Base-by-base conservation (phyloP, 2,797 vertebrate genomes). In the Salmo trutta region DNA sequence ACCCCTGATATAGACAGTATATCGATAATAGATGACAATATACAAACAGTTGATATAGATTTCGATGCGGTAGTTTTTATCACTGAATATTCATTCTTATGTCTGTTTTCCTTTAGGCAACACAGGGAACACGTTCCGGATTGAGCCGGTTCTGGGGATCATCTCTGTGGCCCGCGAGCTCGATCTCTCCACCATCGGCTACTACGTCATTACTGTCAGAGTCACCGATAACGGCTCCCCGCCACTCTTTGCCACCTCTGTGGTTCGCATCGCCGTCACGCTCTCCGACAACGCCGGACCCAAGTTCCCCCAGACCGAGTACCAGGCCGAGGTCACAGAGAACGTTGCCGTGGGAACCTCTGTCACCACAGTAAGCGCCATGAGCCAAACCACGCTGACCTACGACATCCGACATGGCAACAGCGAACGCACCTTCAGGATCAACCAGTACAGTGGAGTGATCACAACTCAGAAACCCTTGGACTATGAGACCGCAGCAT, bases 391-490 rank as follows among this genome's bases (percentile, higher is more conserved):
- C 16, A 98, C 97, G 0, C 88, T 99, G 70, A 95, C 97, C 73
- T 99, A 97, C 67, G 96, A 98, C 77, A 93, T 99, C 84, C 97
- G 94, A 84, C 93, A 93, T 56, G 98, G 97, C 71, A 97, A 99
- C 41, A 21, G 74, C 0, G 89, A 94, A 70, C 95, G 93, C 17
- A 86, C 91, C 56, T 99, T 99, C 82, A 90, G 94, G 76, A 95
- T 99, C 83, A 99, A 99, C 82, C 97, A 98, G 0, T 99, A 99
- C 84, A 98, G 98, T 62, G 98, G 98, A 59, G 97, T 98, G 51
- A 93, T 99, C 84, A 97, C 96, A 16, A 98, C 94, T 74, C 96
- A 95, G 59, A 97, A 92, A 76, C 29, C 83, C 4, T 92, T 98
- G 17, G 98, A 99, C 90, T 98, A 95, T 41, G 98, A 99, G 85